phyloP scores from a whole-genome alignment of 2,113 vertebrate genomes.

The Riparia riparia region DNA sequence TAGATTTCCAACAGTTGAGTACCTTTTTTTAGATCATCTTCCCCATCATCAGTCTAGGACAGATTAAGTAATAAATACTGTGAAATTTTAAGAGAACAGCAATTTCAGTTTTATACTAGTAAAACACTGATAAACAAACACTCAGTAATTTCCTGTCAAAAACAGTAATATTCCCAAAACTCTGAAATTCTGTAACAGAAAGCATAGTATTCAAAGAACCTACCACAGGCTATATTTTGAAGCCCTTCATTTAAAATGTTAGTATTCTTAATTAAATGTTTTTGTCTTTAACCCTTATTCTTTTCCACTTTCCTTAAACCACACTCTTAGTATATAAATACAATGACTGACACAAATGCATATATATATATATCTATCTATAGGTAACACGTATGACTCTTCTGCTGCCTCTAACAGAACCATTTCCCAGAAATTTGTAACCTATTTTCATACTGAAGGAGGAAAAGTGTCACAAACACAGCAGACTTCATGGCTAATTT shows the following conservation, averaged over 20 bases:
- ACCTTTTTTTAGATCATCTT: slow-evolving; percentile 98
- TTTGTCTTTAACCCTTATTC: not conserved
- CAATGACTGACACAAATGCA: not conserved
- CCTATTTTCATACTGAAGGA: not conserved
- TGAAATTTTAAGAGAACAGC: slow-evolving; percentile 56
- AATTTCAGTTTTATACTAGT: slow-evolving; percentile 14
- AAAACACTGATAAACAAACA: not conserved
- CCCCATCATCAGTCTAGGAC: slow-evolving; percentile 95
- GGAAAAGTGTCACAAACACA: not conserved
- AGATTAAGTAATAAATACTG: slow-evolving; percentile 54
- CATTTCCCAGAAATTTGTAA: not conserved
- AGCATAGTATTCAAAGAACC: not conserved
- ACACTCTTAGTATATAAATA: not conserved
- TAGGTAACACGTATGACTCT: not conserved
- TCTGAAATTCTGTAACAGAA: not conserved
- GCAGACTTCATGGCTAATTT: not conserved
- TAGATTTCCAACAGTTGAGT: slow-evolving; percentile 99
- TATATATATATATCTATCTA: accelerated
- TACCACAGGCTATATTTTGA: not conserved
- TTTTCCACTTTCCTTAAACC: not conserved
- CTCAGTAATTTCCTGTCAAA: not conserved
- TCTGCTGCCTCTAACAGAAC: not conserved
- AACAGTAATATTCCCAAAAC: not conserved
- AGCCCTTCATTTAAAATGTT: not conserved
- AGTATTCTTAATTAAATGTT: not conserved